Conservation (phyloP, 2,113 vertebrate genomes). For the Vidua macroura region DNA sequence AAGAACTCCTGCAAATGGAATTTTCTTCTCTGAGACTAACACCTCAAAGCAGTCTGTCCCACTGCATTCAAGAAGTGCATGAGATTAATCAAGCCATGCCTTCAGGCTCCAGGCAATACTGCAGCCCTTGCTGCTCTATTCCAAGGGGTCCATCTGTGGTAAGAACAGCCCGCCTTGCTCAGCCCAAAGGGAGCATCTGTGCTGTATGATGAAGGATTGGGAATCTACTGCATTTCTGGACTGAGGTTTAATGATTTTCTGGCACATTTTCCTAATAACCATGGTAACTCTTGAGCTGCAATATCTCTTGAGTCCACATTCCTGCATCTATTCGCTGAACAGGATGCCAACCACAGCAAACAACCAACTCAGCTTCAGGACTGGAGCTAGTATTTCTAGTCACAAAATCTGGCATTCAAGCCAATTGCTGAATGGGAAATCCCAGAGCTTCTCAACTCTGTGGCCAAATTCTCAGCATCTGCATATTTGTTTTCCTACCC, state of each 20-base stretch:
- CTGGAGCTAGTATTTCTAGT: constrained; percentile 9
- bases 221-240: constrained; percentile 24
- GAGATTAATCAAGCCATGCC: neutral
- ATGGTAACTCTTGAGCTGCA: constrained; percentile 42
- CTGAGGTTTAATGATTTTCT: constrained; percentile 41
- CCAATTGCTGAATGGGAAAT: constrained; percentile 5
- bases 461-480: constrained; percentile 39
- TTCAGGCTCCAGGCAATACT: neutral
- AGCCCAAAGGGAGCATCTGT: constrained; percentile 46
- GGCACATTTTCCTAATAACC: constrained; percentile 45
- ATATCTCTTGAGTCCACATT: constrained; percentile 16
- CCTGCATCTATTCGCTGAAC: neutral
- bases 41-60: neutral
- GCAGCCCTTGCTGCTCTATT: neutral
- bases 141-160: neutral
- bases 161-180: neutral
- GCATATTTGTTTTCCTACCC: constrained; percentile 47
- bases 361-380: constrained; percentile 12
- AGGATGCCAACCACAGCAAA: constrained; percentile 22
- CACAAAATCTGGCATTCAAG: neutral
- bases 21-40: neutral
- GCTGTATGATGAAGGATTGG: neutral
- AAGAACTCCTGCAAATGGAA: neutral
- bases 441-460: constrained; percentile 19
- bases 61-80: neutral